Evolutionary conservation across 2,888 invertebrate genomes (phyloP), one percentile per base, ranked within the genome.

Genomic region (Leucoma salicis): DNA sequence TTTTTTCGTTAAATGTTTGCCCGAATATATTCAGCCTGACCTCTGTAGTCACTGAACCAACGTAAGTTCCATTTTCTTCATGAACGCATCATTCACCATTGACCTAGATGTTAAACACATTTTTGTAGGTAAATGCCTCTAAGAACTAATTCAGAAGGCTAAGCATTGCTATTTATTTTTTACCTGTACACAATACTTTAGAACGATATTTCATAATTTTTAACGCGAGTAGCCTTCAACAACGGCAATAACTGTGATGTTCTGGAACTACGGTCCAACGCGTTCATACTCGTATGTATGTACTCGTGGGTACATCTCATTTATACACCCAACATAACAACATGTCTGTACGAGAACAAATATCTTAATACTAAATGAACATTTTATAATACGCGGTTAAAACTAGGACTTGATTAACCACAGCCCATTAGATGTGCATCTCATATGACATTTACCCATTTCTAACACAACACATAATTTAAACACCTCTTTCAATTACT

Each of bases 251-350:
- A 48, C 53, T 42, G 57, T 63, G 67, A 69, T 66, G 58, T 45
- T 46, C 54, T 64, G 74, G 71, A 74, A 66, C 48, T 45, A 67
- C 63, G 72, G 57, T 53, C 53, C 46, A 69, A 18, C 44, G 68
- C 55, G 31, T 47, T 7, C 13, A 14, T 21, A 24, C 11, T 36
- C 14, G 12, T 12, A 10, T 27, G 8, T 36, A 16, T 12, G 11
- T 31, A 15, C 15, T 15, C 15, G 8, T 31, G 21, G 8, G 8
- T 21, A 3, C 6, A 4, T 16, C 6, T n/a, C n/a, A n/a, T n/a
- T n/a, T n/a, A n/a, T n/a, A n/a, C n/a, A n/a, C n/a, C n/a, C n/a
- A n/a, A n/a, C n/a, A 3, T 21, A 21, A 4, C 8, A 21, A 3
- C 21, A 21, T 5, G 21, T 8, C 21, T 21, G 6, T 21, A 21